These are phyloP conservation scores for Amphipoea lucens DNA, from an alignment of 2,888 invertebrate genomes.

Conservation along the genomic window DNA sequence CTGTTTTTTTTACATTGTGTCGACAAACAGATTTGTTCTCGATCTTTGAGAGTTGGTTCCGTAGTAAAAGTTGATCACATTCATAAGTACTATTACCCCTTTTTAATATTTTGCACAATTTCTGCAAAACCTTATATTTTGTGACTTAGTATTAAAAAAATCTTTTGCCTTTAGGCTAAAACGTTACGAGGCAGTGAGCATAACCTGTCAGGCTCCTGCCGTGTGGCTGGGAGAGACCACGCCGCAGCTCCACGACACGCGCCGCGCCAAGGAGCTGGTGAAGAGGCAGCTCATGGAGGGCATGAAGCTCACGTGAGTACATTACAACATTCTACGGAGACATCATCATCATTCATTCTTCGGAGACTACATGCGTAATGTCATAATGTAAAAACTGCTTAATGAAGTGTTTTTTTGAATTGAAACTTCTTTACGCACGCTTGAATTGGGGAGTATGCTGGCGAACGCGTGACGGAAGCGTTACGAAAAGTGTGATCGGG, in stretches of 20 bases:
- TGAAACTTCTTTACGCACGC: too few relatives aligned
- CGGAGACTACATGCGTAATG: background rate
- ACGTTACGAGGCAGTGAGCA: constrained; percentile 91
- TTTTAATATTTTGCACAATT: background rate
- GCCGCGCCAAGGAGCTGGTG: constrained; percentile 90
- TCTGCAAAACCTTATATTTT: background rate
- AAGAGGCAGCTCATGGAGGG: constrained; percentile 91
- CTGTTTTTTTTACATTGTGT: background rate
- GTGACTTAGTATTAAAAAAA: background rate
- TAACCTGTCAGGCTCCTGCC: constrained; percentile 85
- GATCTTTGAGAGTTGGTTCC: background rate
- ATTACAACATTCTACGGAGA: too few relatives aligned
- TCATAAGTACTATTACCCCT: too few relatives aligned
- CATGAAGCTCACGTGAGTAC: constrained; percentile 91
- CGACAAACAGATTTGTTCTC: background rate
- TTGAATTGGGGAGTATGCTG: too few relatives aligned
- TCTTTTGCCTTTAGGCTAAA: constrained; percentile 75
- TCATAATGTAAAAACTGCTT: background rate
- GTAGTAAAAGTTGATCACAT: too few relatives aligned
- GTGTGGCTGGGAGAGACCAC: constrained; percentile 75
- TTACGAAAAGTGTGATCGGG: too few relatives aligned
- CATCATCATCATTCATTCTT: background rate
- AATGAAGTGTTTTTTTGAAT: background rate
- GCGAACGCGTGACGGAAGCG: too few relatives aligned
- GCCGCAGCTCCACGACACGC: constrained; percentile 81